Percentiles rank a stretch among this genome's conserved stretches.
phyloP scores from a whole-genome alignment of 2,113 vertebrate species.

The Regulus satrapa region DNA sequence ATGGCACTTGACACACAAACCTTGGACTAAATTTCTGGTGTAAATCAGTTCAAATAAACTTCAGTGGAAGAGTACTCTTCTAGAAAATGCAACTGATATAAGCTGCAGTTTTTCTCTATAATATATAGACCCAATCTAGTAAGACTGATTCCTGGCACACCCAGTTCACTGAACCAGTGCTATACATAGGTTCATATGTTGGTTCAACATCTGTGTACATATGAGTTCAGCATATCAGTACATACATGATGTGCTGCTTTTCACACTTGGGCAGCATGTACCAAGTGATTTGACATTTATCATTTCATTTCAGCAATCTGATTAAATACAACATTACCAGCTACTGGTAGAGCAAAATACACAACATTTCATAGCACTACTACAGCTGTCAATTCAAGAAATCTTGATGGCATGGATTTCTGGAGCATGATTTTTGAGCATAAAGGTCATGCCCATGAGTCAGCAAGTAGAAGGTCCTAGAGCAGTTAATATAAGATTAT shows the following conservation, averaged over 20 bases:
- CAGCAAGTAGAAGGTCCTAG: neutral
- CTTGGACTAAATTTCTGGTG: neutral
- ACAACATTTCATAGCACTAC: too few species aligned
- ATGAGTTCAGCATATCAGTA: neutral
- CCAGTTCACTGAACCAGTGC: neutral
- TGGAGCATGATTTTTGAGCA: neutral
- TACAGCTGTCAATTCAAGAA: neutral
- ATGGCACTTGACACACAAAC: neutral
- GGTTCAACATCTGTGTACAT: neutral
- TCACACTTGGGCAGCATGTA: neutral
- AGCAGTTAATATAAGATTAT: neutral
- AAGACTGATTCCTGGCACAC: neutral
- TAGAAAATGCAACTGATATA: neutral
- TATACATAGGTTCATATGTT: neutral
- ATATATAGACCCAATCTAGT: neutral
- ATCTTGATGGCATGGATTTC: neutral
- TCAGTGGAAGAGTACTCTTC: neutral
- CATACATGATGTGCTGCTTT: fast-evolving
- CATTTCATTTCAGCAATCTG: neutral
- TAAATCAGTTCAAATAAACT: neutral
- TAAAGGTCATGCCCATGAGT: neutral
- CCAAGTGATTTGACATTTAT: neutral
- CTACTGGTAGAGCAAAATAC: neutral
- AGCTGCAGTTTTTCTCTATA: neutral
- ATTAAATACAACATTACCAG: neutral